Percentiles rank a stretch among this genome's conserved stretches.
These are phyloP conservation scores for Anaspis maculata DNA, from an alignment of 2,888 invertebrate genomes.

Conservation along the genomic window DNA sequence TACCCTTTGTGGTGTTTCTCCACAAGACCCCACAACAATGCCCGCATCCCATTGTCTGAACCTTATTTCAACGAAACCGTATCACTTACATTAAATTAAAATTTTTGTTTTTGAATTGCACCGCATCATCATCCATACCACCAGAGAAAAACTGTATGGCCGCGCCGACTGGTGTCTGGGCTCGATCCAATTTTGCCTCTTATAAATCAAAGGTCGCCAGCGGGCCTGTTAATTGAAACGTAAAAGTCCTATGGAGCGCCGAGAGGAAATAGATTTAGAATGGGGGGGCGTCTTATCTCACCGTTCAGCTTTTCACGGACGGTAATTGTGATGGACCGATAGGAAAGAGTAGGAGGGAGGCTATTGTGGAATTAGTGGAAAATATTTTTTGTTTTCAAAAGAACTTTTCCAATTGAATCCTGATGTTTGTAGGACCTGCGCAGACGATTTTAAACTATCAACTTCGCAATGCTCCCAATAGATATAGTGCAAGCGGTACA, in stretches of 20 bases:
- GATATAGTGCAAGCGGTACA: no score
- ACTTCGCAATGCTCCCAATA: no score
- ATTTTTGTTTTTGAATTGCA: slow-evolving; percentile 7
- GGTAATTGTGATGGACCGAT: slow-evolving; percentile 9
- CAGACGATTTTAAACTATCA: no score
- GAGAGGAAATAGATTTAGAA: slow-evolving; percentile 14
- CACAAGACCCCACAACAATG: slow-evolving; percentile 32
- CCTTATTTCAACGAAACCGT: slow-evolving; percentile 19
- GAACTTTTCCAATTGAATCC: no score
- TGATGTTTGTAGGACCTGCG: no score
- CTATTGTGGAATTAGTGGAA: no score
- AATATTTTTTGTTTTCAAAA: no score
- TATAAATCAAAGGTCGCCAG: slow-evolving; percentile 3
- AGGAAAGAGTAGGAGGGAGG: no score
- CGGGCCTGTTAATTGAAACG: slow-evolving; percentile 10
- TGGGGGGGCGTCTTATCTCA: slow-evolving; percentile 9
- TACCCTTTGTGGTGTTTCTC: slow-evolving; percentile 27
- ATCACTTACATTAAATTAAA: slow-evolving; percentile 30
- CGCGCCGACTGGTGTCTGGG: no score
- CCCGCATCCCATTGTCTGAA: slow-evolving; percentile 25
- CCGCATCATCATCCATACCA: no score
- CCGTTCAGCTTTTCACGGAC: slow-evolving; percentile 10
- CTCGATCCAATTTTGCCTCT: not conserved
- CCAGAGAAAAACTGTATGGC: no score
- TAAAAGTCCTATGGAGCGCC: slow-evolving; percentile 10